These are phyloP conservation scores for Hyles vespertilio DNA, from an alignment of 1,140 invertebrate genomes.

Conservation along the genomic window DNA sequence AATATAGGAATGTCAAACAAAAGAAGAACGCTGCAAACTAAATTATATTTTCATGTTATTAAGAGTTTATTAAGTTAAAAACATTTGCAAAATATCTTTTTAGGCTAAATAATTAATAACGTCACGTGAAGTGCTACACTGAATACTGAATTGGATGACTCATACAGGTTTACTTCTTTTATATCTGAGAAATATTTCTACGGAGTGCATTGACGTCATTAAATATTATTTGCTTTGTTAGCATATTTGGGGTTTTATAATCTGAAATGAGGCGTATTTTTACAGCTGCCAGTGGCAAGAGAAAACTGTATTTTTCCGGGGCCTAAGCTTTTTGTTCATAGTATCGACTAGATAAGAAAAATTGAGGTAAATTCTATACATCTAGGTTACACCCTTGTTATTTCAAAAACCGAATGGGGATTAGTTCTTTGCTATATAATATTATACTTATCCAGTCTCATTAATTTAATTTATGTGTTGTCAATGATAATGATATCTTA, in stretches of 20 bases:
- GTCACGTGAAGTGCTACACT: not conserved
- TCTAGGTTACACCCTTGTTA: too few species aligned
- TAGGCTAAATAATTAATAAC: not conserved
- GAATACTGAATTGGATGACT: not conserved
- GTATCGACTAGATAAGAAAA: not conserved
- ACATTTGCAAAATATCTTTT: too few species aligned
- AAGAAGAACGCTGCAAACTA: too few species aligned
- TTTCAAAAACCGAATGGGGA: too few species aligned
- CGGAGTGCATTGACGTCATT: constrained; percentile 31
- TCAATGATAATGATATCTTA: too few species aligned
- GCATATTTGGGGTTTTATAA: constrained; percentile 26
- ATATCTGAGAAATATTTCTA: not conserved
- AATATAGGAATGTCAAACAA: too few species aligned
- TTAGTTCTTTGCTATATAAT: too few species aligned
- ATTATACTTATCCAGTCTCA: too few species aligned
- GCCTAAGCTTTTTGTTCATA: constrained; percentile 7
- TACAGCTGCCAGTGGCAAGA: constrained; percentile 22
- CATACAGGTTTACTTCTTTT: constrained; percentile 10
- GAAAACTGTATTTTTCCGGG: constrained; percentile 18
- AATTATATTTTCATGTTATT: too few species aligned
- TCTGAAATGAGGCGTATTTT: constrained; percentile 29
- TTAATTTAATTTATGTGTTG: too few species aligned
- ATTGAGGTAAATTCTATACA: too few species aligned
- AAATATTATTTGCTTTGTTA: constrained; percentile 33
- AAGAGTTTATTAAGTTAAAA: too few species aligned